Base-by-base conservation (phyloP, 2,888 invertebrate species). In the Tigriopus californicus region DNA sequence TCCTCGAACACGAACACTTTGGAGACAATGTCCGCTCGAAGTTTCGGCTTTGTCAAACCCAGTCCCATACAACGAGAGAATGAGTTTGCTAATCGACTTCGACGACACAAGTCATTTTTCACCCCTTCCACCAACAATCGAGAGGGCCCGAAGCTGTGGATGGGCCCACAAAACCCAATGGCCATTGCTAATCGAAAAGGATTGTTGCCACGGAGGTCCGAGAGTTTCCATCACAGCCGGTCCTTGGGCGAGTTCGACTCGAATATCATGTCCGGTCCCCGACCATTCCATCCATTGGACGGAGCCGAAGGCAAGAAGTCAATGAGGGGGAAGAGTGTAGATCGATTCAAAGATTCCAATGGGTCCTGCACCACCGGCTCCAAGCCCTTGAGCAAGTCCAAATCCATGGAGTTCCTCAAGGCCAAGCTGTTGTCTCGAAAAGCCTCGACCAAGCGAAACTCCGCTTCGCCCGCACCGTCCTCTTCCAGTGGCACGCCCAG, bases 321-420 rank as follows among this genome's bases (percentile, higher is more conserved):
- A 33, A 33, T 33, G 33, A 33, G 33, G 33, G 33, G 33, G 33
- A 33, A 33, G 33, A 33, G 33, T 33, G 33, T 33, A 8, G 33
- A 33, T 8, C 33, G 33, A 8, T 44, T 18, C 44, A 44, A 44
- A 44, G n/a, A 18, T 15, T 44, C 44, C 44, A n/a, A 6, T 44
- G 44, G 44, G 15, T 15, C 44, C 5, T 5, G 4, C 15, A 18
- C 44, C 20, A 18, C 15, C n/a, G n/a, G n/a, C n/a, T n/a, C n/a
- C 22, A 56, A 56, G 44, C 18, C 56, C 5, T 18, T 54, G 18
- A 25, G 41, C 5, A 54, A 54, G 40, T 56, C 56, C 44, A 56
- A 56, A n/a, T 56, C 56, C 56, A 56, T 56, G 56, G 56, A 56
- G 24, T 56, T 56, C 24, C 56, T 56, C 25, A 56, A 56, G 46